Percentiles rank a stretch among this genome's conserved stretches.
Conservation (phyloP, 2,888 invertebrate genomes). For the Mimachlamys varia region DNA sequence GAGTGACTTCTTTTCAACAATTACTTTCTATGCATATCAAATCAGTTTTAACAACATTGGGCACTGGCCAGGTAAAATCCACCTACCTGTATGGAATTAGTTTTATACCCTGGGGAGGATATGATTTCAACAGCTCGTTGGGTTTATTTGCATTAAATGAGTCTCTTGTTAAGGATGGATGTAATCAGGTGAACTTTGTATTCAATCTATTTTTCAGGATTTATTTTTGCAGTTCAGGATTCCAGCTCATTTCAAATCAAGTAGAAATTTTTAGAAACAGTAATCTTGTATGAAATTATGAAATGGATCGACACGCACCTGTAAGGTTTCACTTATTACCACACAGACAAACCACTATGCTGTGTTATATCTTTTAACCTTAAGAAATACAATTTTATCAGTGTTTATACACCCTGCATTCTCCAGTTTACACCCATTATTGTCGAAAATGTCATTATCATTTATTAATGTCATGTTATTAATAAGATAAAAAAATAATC, state of each 20-base stretch:
- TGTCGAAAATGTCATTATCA: too few species aligned
- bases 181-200: background rate
- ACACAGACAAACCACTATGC: too few species aligned
- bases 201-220: background rate
- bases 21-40: slow-evolving; percentile 33
- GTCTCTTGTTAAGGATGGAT: background rate
- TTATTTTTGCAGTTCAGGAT: background rate
- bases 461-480: too few species aligned
- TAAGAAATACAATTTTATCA: too few species aligned
- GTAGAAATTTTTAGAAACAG: background rate
- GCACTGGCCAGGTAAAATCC: background rate
- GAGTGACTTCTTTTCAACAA: slow-evolving; percentile 33
- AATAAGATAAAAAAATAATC: too few species aligned
- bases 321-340: background rate
- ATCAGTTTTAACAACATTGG: slow-evolving; percentile 26
- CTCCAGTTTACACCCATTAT: too few species aligned
- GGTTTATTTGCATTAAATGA: background rate
- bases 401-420: too few species aligned
- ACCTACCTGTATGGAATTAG: slow-evolving; percentile 15
- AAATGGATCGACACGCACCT: background rate
- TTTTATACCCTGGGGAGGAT: background rate
- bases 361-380: too few species aligned
- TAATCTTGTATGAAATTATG: background rate
- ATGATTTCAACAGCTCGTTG: background rate
- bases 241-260: background rate